phyloP scores from a whole-genome alignment of 2,113 vertebrate genomes.

The Vulpes vulpes region DNA sequence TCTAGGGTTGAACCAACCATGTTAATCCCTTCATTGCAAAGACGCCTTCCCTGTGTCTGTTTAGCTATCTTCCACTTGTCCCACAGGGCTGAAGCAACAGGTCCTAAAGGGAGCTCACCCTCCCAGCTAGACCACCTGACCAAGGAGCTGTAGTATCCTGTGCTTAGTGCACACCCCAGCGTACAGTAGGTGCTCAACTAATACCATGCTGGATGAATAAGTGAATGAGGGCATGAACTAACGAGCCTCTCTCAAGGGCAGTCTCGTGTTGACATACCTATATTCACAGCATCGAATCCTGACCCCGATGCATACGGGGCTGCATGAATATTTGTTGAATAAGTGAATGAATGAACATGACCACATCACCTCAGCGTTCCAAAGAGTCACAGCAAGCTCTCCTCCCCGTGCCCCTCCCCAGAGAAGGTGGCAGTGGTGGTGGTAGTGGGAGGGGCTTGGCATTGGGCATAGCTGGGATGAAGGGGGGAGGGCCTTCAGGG shows the following conservation, averaged over 20 bases:
- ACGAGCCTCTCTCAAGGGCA: neutral
- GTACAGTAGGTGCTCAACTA: neutral
- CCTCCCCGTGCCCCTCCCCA: neutral
- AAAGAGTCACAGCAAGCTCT: neutral
- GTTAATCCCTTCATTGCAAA: neutral
- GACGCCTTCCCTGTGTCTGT: neutral
- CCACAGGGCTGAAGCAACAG: neutral
- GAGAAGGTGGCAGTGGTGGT: neutral
- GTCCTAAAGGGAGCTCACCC: neutral
- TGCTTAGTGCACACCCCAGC: too few species aligned
- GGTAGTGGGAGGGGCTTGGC: neutral
- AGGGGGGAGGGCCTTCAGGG: neutral
- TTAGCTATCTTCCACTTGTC: neutral
- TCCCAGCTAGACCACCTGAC: neutral
- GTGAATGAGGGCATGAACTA: neutral
- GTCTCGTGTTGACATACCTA: neutral
- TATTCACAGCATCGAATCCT: neutral
- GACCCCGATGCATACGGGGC: accelerated
- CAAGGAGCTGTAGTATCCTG: neutral
- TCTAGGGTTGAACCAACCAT: neutral
- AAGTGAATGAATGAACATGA: neutral
- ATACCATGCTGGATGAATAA: neutral
- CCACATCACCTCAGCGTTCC: neutral
- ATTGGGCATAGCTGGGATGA: too few species aligned
- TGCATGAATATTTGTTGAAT: neutral